Evolutionary conservation across 2,888 invertebrate genomes (phyloP), one percentile per base, ranked within the genome.

Genomic region (Dicycla oo): DNA sequence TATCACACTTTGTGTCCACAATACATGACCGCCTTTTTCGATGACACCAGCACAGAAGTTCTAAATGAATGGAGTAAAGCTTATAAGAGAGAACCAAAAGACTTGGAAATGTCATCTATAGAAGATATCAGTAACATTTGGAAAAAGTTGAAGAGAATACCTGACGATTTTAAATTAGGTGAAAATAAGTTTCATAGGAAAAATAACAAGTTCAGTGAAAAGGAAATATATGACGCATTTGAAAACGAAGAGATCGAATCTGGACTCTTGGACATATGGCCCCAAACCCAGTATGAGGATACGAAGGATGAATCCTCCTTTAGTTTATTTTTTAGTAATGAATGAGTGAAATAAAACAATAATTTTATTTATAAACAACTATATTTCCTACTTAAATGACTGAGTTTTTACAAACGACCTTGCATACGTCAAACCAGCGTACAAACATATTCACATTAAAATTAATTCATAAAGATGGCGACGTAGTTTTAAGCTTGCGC

Each of bases 351-450:
- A 91, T 91, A 88, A 93, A 93, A 93, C 85, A 87, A 75, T n/a
- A 63, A 58, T 75, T 75, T 86, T 87, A 88, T 83, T 86, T 84
- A 88, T 91, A 93, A 93, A 92, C 91, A 91, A 91, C 93, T 94
- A 93, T 95, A 94, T 92, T 94, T 92, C 90, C 93, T 94, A 93
- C 88, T 91, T 94, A 93, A 87, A 90, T 92, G 91, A 93, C 92
- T 88, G 86, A 89, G 87, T 88, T 88, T 88, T 84, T 82, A 91
- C 89, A 90, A 86, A 86, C 86, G 84, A 86, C 80, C 88, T 83
- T 82, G 75, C 88, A 82, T 82, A 83, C 87, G 85, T 86, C 78
- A 86, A 87, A 80, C 84, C 86, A 87, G 78, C 86, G 87, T 87
- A 88, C 88, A 88, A 86, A 89, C 88, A 88, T 88, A 86, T 89